Evolutionary conservation across 2,888 invertebrate genomes (phyloP), one percentile per base, ranked within the genome.

Genomic region (Habroteleia sp.): DNA sequence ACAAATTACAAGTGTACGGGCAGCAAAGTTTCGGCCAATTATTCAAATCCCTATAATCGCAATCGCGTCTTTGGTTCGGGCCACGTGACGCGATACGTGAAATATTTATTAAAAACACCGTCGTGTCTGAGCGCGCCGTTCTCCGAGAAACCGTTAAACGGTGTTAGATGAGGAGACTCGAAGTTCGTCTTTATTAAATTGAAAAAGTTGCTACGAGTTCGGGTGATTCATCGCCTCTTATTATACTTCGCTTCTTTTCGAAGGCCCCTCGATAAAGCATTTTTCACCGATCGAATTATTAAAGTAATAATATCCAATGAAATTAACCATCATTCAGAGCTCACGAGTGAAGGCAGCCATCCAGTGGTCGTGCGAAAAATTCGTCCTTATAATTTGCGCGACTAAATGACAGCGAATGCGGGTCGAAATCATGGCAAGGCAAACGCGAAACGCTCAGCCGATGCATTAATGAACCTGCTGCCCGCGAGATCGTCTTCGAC

Each of bases 141-240:
- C 60, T 13, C 10, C 13, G 25, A 42, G 29, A 35, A 37, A 52
- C n/a, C 44, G 50, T 58, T 60, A 54, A 60, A 66, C 41, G n/a
- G n/a, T n/a, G 48, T 23, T 39, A 48, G 42, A 65, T 58, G 50
- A 58, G 44, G 44, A 41, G 46, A 62, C 41, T 35, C 48, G 39
- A 39, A 69, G 58, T 50, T 58, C 31, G 63, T 63, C 63, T 72
- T 50, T 63, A 73, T 73, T 73, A 66, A 54, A 73, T 73, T 66
- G 66, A 60, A 73, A 73, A 73, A 73, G 65, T 73, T 73, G 29
- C 44, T 20, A 17, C 17, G 29, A 54, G 66, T 65, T 63, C 7
- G 52, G 42, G 48, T 60, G 65, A 65, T 60, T 65, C 73, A 66
- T 66, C 65, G 54, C 44, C 52, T 60, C 73, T 54, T 52, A 60